phyloP scores from a whole-genome alignment of 1,140 invertebrate species.

The Ruditapes philippinarum region DNA sequence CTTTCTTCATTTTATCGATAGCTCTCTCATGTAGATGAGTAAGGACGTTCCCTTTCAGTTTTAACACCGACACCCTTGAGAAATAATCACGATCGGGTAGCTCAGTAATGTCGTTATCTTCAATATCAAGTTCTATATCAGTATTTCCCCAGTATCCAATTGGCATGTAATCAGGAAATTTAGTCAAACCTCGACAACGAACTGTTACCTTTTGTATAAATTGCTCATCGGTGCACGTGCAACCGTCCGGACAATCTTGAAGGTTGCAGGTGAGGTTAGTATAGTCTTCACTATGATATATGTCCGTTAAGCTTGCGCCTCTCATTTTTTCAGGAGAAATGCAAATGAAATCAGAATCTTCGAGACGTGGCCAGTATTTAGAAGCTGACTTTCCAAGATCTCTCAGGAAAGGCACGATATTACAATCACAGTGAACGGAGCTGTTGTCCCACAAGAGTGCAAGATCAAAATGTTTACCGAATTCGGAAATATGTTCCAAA shows the following conservation, averaged over 20 bases:
- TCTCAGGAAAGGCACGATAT: neutral
- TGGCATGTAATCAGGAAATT: constrained; percentile 3
- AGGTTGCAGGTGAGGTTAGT: neutral
- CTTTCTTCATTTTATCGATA: neutral
- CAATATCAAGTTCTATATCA: neutral
- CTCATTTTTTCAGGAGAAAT: neutral
- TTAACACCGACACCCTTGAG: neutral
- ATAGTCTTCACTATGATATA: neutral
- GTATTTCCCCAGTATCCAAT: constrained; percentile 7
- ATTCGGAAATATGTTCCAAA: neutral
- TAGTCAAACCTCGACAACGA: neutral
- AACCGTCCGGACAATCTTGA: neutral
- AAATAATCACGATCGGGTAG: neutral
- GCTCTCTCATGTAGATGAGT: neutral
- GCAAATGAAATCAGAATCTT: neutral
- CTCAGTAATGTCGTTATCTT: neutral
- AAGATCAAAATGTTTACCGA: neutral
- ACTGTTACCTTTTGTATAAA: neutral
- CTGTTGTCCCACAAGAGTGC: neutral
- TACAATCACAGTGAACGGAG: neutral
- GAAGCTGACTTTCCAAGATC: neutral
- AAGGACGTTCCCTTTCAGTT: neutral
- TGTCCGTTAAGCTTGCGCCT: neutral
- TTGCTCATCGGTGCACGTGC: neutral
- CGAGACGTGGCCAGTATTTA: neutral